These are phyloP conservation scores for Crocallis elinguaria DNA, from an alignment of 2,888 invertebrate species.

Conservation along the genomic window DNA sequence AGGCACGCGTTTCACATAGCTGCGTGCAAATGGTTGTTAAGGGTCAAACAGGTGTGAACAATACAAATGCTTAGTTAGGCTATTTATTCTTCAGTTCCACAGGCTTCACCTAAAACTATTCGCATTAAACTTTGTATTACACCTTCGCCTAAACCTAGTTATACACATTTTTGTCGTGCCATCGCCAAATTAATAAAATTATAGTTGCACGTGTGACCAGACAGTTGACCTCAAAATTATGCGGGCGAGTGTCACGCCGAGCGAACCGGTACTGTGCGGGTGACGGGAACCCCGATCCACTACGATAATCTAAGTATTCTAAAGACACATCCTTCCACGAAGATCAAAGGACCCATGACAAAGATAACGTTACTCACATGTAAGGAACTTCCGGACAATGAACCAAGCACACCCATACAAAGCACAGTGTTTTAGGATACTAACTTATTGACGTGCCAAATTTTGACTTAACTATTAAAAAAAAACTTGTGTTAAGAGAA, in stretches of 20 bases:
- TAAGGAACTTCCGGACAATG: no score
- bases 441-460: no score
- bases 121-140: no score
- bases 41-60: neutral
- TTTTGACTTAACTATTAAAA: no score
- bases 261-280: slow-evolving; percentile 48
- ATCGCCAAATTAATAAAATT: slow-evolving; percentile 13
- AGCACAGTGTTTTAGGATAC: no score
- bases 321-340: neutral
- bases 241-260: slow-evolving; percentile 37
- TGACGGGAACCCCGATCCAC: slow-evolving; percentile 45
- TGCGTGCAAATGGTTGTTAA: neutral
- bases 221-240: slow-evolving; percentile 40
- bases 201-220: slow-evolving; percentile 18
- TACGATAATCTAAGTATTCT: neutral
- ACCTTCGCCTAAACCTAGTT: slow-evolving; percentile 8
- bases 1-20: slow-evolving; percentile 6
- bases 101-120: no score
- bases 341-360: no score
- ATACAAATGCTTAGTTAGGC: neutral
- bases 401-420: no score
- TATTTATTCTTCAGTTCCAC: no score
- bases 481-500: no score
- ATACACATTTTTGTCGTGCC: slow-evolving; percentile 16
- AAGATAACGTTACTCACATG: no score